Evolutionary conservation across 2,797 vertebrate species (phyloP).

Genomic region (Rhynchotus rufescens): DNA sequence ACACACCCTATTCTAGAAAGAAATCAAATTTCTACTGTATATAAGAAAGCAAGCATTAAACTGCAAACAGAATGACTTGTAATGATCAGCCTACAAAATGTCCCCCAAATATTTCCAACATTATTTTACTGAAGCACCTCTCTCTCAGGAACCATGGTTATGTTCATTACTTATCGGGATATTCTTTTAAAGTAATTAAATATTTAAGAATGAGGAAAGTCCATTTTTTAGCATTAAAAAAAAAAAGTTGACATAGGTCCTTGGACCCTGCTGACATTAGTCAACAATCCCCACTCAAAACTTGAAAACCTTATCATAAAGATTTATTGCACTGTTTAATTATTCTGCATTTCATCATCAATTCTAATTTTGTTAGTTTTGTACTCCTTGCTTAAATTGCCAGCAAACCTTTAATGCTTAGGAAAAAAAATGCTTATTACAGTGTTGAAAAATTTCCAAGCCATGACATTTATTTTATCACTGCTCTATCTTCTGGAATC

Average conservation of each 20-base stretch:
- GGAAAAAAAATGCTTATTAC: slow-evolving; percentile 16
- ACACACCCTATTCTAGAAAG: slow-evolving; percentile 42
- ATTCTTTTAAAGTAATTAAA: slow-evolving; percentile 40
- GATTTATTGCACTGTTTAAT: not conserved
- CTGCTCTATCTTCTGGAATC: not conserved
- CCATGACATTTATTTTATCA: not conserved
- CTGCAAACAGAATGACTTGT: not conserved
- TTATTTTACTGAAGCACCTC: slow-evolving; percentile 28
- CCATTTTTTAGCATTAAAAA: slow-evolving; percentile 45
- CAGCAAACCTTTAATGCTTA: slow-evolving; percentile 8
- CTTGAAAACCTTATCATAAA: slow-evolving; percentile 43
- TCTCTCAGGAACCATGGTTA: not conserved
- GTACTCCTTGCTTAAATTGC: not conserved
- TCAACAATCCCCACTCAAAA: slow-evolving; percentile 34
- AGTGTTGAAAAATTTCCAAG: not conserved
- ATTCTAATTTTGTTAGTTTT: not conserved
- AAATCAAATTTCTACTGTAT: slow-evolving; percentile 43
- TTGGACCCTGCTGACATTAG: slow-evolving; percentile 31
- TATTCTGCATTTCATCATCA: not conserved
- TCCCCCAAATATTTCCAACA: slow-evolving; percentile 39
- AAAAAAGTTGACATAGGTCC: slow-evolving; percentile 18
- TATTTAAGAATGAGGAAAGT: slow-evolving; percentile 43
- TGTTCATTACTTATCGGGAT: not conserved
- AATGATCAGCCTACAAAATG: not conserved
- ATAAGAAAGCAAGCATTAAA: slow-evolving; percentile 20